phyloP scores from a whole-genome alignment of 2,113 vertebrate genomes.

The Toxostoma redivivum region DNA sequence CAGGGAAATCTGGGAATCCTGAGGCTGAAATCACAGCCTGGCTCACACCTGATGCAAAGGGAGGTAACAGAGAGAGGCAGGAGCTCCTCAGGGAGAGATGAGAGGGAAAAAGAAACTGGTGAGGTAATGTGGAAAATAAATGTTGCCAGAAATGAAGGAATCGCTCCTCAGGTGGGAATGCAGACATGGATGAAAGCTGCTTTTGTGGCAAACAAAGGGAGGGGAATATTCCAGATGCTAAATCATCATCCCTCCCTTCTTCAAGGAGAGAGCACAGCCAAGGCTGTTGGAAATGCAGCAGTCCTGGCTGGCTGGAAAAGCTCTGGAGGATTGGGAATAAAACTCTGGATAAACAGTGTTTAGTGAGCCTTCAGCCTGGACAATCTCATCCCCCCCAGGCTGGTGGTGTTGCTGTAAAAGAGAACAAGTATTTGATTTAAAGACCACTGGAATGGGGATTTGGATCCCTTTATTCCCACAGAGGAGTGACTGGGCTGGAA shows the following conservation, averaged over 20 bases:
- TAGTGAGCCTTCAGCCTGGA: neutral
- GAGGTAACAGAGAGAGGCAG: neutral
- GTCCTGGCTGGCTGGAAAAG: neutral
- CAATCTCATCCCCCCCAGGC: neutral
- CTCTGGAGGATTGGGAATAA: neutral
- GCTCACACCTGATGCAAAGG: neutral
- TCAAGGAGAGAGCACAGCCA: neutral
- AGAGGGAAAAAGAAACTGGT: neutral
- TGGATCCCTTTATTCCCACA: neutral
- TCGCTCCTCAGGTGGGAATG: neutral
- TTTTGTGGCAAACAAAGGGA: neutral
- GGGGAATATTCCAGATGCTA: neutral
- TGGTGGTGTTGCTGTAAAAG: neutral
- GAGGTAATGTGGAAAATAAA: neutral
- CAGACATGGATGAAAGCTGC: neutral
- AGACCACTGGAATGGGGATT: neutral
- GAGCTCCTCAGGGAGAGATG: neutral
- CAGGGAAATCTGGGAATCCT: neutral
- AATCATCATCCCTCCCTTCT: neutral
- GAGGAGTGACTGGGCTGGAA: neutral
- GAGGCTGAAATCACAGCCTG: neutral
- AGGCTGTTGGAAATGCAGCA: neutral
- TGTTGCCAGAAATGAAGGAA: neutral
- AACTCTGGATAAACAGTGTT: neutral
- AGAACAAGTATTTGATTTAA: constrained; percentile 6